Percentiles rank a stretch among this genome's conserved stretches.
These are phyloP conservation scores for Pardosa pseudoannulata DNA, from an alignment of 2,888 invertebrate genomes.

Conservation along the genomic window DNA sequence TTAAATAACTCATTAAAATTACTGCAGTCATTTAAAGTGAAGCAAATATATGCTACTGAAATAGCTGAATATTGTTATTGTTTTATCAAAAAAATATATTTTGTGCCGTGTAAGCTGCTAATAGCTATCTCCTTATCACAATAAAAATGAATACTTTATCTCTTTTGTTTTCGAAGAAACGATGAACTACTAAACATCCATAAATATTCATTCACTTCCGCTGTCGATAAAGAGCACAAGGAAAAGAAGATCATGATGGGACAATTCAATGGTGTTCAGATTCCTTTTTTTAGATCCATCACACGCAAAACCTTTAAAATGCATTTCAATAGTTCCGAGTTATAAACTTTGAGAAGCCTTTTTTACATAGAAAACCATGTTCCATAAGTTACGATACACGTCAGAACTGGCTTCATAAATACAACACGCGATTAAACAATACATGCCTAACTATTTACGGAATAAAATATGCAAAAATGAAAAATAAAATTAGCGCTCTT, in stretches of 20 bases:
- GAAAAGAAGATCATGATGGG: background rate
- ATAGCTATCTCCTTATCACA: too few species aligned
- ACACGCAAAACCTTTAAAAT: conserved; percentile 1
- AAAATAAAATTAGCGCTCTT: conserved; percentile 33
- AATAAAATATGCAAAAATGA: conserved; percentile 50
- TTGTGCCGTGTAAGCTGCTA: too few species aligned
- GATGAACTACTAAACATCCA: background rate
- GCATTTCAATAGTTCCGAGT: background rate
- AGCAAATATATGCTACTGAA: too few species aligned
- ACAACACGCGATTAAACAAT: conserved; percentile 4
- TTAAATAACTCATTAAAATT: too few species aligned
- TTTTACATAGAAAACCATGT: background rate
- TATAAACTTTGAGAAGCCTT: background rate
- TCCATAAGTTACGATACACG: background rate
- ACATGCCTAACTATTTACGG: background rate
- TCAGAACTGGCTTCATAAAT: background rate
- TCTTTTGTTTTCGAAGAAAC: too few species aligned
- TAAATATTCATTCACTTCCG: background rate
- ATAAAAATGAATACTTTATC: too few species aligned
- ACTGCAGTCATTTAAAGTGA: too few species aligned
- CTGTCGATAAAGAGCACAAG: background rate
- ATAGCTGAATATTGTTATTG: too few species aligned
- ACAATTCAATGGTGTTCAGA: background rate
- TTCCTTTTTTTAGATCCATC: background rate
- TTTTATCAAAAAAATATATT: too few species aligned